These are phyloP conservation scores for Chloromyia formosa DNA, from an alignment of 2,888 invertebrate species.

Conservation along the genomic window DNA sequence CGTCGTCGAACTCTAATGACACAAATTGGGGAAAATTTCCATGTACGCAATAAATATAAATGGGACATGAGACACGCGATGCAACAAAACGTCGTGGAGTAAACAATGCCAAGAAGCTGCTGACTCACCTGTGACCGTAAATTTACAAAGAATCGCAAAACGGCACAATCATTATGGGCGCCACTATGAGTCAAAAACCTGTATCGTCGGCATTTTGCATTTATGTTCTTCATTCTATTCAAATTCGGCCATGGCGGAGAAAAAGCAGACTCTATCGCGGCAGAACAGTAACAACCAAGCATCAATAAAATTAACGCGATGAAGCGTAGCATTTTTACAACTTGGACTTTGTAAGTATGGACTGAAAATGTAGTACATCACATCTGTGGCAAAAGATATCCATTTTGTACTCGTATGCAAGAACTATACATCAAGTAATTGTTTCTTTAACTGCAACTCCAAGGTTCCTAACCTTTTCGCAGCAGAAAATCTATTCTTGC, in stretches of 20 bases:
- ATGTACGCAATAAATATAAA: neutral
- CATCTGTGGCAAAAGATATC: too few species aligned
- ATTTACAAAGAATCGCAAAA: slow-evolving; percentile 19
- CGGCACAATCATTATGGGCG: neutral
- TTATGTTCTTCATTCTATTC: neutral
- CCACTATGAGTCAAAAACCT: slow-evolving; percentile 21
- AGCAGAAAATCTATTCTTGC: neutral
- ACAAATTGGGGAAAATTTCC: slow-evolving; percentile 9
- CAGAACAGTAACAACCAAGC: neutral
- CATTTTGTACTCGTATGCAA: too few species aligned
- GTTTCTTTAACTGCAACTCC: too few species aligned
- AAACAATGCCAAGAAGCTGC: neutral
- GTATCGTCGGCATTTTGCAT: neutral
- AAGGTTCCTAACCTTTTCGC: neutral
- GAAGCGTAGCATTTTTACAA: neutral
- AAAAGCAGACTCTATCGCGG: neutral
- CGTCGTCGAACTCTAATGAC: slow-evolving; percentile 19
- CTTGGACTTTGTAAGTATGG: neutral
- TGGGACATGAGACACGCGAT: too few species aligned
- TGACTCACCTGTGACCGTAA: slow-evolving; percentile 14
- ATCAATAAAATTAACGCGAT: neutral
- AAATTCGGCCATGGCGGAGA: neutral
- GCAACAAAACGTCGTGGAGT: too few species aligned
- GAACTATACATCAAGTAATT: too few species aligned
- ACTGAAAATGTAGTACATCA: too few species aligned